Percentiles rank a stretch among this genome's conserved stretches.
Evolutionary conservation across 2,888 invertebrate species (phyloP).

Genomic region (Sinhomidia bicolor): DNA sequence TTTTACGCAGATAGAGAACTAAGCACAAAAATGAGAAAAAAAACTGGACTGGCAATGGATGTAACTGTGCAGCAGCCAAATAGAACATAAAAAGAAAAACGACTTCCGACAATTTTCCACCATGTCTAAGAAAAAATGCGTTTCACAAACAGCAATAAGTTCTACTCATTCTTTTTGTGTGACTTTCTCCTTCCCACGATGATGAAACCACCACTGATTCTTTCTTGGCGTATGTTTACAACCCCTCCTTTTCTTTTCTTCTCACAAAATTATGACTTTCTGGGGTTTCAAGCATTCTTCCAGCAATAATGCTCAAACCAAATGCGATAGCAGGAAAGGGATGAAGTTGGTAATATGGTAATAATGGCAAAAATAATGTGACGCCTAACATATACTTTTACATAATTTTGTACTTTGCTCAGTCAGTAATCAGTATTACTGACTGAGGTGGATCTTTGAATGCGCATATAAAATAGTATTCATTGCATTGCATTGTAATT

Average conservation of each 20-base stretch:
- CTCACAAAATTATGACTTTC: background rate
- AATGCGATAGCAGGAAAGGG: background rate
- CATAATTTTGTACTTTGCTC: background rate
- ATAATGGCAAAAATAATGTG: conserved; percentile 1
- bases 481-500: no score
- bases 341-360: conserved; percentile 1
- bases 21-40: background rate
- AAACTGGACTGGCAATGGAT: background rate
- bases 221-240: conserved; percentile 9
- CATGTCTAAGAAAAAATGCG: conserved; percentile 40
- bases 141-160: background rate
- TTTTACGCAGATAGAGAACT: no score
- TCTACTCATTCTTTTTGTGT: background rate
- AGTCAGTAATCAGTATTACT: no score
- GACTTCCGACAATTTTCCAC: conserved; percentile 62
- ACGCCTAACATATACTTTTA: background rate
- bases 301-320: background rate
- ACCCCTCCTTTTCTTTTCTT: conserved; percentile 54
- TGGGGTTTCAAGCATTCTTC: conserved; percentile 2
- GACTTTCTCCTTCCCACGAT: background rate
- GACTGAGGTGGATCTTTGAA: no score
- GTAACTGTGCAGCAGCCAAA: background rate
- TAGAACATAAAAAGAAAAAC: conserved; percentile 50
- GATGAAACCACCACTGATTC: background rate
- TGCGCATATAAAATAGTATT: no score